A percentile compares a stretch with the other conserved stretches of the same genome.
Conservation (phyloP, 2,113 vertebrate species). For the Macaca nemestrina region DNA sequence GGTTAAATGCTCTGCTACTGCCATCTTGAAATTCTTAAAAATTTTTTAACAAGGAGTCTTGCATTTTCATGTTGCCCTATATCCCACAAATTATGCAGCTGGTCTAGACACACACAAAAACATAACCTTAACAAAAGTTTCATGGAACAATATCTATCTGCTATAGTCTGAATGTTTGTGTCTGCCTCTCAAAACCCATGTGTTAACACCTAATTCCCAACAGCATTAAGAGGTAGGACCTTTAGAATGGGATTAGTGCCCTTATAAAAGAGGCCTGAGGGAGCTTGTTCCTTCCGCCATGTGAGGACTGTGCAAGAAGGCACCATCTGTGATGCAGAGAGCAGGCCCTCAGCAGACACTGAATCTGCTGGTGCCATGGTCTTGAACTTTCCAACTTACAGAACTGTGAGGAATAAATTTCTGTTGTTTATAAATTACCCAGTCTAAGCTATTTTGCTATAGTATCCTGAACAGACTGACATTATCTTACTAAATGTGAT, state of each 20-base stretch:
- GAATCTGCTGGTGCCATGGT: background rate
- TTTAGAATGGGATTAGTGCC: background rate
- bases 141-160: background rate
- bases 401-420: background rate
- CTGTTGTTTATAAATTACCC: background rate
- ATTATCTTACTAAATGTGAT: background rate
- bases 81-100: background rate
- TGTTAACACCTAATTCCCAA: background rate
- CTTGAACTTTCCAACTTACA: background rate
- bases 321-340: background rate
- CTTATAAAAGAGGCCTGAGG: background rate
- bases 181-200: background rate
- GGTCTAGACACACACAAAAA: background rate
- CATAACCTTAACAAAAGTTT: background rate
- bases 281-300: too few species aligned
- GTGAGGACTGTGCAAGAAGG: background rate
- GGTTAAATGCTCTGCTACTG: background rate
- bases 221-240: background rate
- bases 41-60: background rate
- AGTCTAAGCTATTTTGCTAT: background rate
- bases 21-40: background rate
- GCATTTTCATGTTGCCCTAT: background rate
- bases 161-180: background rate
- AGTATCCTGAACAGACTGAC: background rate
- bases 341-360: background rate